Evolutionary conservation across 2,888 invertebrate species (phyloP).

Genomic region (Mantis religiosa): DNA sequence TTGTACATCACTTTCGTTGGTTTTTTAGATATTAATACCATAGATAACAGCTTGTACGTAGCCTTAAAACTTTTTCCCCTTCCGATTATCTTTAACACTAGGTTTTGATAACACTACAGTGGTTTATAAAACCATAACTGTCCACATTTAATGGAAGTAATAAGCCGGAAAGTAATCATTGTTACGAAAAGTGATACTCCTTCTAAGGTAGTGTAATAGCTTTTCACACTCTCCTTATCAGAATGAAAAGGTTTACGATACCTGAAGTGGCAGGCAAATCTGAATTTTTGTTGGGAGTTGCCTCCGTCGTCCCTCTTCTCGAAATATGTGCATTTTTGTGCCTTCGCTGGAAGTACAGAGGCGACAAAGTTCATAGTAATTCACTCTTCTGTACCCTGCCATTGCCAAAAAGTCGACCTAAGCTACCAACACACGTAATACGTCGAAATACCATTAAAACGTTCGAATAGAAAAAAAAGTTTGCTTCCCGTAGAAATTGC

Average conservation of each 20-base stretch:
- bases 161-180: background rate
- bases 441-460: conserved; percentile 24
- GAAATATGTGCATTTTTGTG: conserved; percentile 62
- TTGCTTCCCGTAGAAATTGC: conserved; percentile 25
- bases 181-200: background rate
- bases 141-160: background rate
- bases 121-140: background rate
- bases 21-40: no score
- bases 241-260: conserved; percentile 36
- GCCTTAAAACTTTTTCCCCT: no score
- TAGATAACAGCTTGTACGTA: no score
- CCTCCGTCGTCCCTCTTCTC: conserved; percentile 60
- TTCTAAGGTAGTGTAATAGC: background rate
- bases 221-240: background rate
- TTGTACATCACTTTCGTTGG: no score
- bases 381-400: conserved; percentile 65
- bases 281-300: conserved; percentile 62
- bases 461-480: conserved; percentile 28
- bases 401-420: conserved; percentile 40
- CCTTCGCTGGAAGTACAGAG: conserved; percentile 64
- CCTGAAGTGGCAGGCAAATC: conserved; percentile 60
- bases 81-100: no score
- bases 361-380: conserved; percentile 67
- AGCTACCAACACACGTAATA: conserved; percentile 9
- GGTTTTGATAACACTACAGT: no score